Evolutionary conservation across 1,140 invertebrate genomes (phyloP).

Genomic region (Drosophila elegans): DNA sequence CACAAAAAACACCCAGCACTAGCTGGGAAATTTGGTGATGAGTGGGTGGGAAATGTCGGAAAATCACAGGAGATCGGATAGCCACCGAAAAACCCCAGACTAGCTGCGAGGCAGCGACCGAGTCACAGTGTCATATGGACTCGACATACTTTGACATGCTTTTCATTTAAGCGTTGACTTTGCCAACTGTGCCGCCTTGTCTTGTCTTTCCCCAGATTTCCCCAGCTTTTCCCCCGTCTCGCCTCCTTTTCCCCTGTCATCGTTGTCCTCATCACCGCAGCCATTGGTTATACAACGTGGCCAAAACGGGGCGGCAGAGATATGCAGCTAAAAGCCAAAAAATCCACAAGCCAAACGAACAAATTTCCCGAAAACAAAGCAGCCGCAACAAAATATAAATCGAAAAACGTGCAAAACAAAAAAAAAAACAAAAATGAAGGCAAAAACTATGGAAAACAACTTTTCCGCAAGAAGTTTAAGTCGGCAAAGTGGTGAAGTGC

Average conservation of each 20-base stretch:
- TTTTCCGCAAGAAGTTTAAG: slow-evolving; percentile 45
- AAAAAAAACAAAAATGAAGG: slow-evolving; percentile 12
- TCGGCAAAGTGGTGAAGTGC: slow-evolving; percentile 56
- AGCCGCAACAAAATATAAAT: slow-evolving; percentile 53
- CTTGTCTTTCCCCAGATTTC: neutral
- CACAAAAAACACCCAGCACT: slow-evolving; percentile 35
- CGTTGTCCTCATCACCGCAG: slow-evolving; percentile 20
- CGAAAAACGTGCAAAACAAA: slow-evolving; percentile 41
- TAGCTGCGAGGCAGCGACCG: slow-evolving; percentile 18
- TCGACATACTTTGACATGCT: slow-evolving; percentile 68
- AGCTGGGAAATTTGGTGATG: slow-evolving; percentile 1
- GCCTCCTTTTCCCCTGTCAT: slow-evolving; percentile 5
- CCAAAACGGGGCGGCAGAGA: slow-evolving; percentile 37
- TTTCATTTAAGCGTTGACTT: slow-evolving; percentile 69
- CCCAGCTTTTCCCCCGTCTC: neutral
- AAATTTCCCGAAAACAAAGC: slow-evolving; percentile 56
- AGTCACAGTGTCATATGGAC: slow-evolving; percentile 68
- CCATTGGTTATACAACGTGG: slow-evolving; percentile 41
- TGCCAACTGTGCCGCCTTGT: slow-evolving; percentile 51
- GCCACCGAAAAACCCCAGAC: slow-evolving; percentile 22
- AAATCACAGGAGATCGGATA: slow-evolving; percentile 33
- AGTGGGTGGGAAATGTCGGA: slow-evolving; percentile 3
- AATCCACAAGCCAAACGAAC: slow-evolving; percentile 37
- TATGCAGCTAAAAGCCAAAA: slow-evolving; percentile 65
- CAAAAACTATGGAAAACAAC: slow-evolving; percentile 29